A percentile compares a stretch with the other conserved stretches of the same genome.
phyloP scores from a whole-genome alignment of 2,113 vertebrate species.

The Dryoscopus gambensis region DNA sequence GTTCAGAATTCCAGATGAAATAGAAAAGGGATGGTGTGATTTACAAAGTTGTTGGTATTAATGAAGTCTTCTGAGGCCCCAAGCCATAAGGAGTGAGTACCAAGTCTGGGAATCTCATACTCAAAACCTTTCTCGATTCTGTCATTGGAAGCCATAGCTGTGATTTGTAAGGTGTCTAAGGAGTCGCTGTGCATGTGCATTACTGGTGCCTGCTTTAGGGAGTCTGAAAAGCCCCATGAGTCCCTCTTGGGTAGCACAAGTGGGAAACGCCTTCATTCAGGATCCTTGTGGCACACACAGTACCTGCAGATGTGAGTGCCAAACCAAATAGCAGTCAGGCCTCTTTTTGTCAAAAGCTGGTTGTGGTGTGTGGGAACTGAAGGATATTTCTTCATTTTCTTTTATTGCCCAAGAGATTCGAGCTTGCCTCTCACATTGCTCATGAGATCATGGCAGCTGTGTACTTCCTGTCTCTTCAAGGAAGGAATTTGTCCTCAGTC shows the following conservation, averaged over 20 bases:
- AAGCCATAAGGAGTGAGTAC: neutral
- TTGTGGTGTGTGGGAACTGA: neutral
- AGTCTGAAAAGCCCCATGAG: neutral
- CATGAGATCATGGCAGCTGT: neutral
- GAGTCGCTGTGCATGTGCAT: neutral
- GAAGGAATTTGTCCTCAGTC: neutral
- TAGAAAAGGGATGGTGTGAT: neutral
- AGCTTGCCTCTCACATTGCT: neutral
- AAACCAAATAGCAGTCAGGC: neutral
- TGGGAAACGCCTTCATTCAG: neutral
- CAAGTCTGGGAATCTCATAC: neutral
- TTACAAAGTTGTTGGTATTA: neutral
- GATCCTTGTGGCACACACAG: fast-evolving
- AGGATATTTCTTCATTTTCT: neutral
- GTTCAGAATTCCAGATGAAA: neutral
- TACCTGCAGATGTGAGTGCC: neutral
- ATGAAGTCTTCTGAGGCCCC: neutral
- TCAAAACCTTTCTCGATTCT: neutral
- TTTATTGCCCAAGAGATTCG: neutral
- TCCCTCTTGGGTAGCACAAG: neutral
- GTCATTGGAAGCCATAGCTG: neutral
- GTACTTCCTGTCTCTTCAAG: neutral
- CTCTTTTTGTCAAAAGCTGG: neutral
- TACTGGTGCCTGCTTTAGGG: neutral
- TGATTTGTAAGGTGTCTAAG: neutral